Percentiles rank a stretch among this genome's conserved stretches.
These are phyloP conservation scores for Ctenosaura bakeri DNA, from an alignment of 2,797 vertebrate species.

Conservation along the genomic window DNA sequence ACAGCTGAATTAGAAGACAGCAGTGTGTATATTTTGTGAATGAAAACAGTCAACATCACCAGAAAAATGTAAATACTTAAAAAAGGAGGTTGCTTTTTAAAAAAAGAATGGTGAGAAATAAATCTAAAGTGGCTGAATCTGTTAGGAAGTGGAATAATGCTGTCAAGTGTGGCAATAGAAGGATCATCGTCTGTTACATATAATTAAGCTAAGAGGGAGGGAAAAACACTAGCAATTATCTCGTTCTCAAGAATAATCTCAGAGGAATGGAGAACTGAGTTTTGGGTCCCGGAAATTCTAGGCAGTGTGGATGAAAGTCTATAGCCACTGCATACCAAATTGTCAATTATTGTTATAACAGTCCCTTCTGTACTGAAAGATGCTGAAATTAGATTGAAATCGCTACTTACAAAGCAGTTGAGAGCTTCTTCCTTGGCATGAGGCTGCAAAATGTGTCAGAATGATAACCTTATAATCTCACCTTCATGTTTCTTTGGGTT, in stretches of 20 bases:
- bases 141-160: background rate
- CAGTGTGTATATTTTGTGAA: background rate
- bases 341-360: background rate
- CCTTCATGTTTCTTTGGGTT: background rate
- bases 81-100: background rate
- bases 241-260: background rate
- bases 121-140: background rate
- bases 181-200: constrained; percentile 3
- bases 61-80: background rate
- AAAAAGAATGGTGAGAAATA: constrained; percentile 11
- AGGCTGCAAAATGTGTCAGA: background rate
- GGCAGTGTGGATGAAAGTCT: background rate
- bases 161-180: constrained; percentile 16
- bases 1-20: constrained; percentile 33
- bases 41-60: background rate
- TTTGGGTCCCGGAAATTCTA: constrained; percentile 9
- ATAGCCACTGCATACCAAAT: background rate
- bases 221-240: background rate
- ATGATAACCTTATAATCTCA: background rate
- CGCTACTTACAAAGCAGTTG: background rate
- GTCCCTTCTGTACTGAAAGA: background rate
- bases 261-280: constrained; percentile 7
- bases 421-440: background rate
- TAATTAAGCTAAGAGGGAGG: constrained; percentile 26
- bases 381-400: constrained; percentile 25